A percentile compares a stretch with the other conserved stretches of the same genome.
Evolutionary conservation across 2,113 vertebrate species (phyloP).

Genomic region (Hypanus sabinus): DNA sequence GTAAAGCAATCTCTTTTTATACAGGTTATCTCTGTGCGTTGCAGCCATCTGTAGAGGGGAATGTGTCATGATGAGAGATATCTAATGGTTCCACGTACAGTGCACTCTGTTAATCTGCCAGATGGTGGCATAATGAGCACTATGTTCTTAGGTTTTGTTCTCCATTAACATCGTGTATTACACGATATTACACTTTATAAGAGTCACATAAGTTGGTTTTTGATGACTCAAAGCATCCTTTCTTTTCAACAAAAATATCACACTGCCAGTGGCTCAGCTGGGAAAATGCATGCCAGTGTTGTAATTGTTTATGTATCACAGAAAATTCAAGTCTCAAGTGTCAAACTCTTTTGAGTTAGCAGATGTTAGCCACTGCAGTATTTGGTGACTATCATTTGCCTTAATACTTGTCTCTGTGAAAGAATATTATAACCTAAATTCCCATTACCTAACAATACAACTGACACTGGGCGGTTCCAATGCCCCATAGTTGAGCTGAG

Average conservation of each 20-base stretch:
- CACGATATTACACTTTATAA: background rate
- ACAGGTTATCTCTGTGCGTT: background rate
- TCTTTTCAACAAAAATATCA: background rate
- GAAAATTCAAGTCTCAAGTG: background rate
- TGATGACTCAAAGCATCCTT: background rate
- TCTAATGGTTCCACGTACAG: background rate
- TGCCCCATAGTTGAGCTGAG: background rate
- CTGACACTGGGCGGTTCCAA: background rate
- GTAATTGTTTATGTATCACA: background rate
- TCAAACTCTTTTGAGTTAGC: background rate
- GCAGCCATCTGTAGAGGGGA: background rate
- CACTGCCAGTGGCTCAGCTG: background rate
- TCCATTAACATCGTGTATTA: background rate
- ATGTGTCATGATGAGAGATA: background rate
- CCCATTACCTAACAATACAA: background rate
- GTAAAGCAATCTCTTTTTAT: background rate
- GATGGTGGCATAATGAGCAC: background rate
- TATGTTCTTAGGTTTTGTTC: background rate
- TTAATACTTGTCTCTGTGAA: background rate
- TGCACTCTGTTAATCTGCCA: background rate
- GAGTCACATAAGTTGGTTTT: background rate
- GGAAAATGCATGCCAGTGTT: background rate
- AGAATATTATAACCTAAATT: background rate
- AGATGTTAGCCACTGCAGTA: background rate
- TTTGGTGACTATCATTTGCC: background rate